Evolutionary conservation across 2,888 invertebrate species (phyloP), one percentile per base, ranked within the genome.

Genomic region (Arctia plantaginis): DNA sequence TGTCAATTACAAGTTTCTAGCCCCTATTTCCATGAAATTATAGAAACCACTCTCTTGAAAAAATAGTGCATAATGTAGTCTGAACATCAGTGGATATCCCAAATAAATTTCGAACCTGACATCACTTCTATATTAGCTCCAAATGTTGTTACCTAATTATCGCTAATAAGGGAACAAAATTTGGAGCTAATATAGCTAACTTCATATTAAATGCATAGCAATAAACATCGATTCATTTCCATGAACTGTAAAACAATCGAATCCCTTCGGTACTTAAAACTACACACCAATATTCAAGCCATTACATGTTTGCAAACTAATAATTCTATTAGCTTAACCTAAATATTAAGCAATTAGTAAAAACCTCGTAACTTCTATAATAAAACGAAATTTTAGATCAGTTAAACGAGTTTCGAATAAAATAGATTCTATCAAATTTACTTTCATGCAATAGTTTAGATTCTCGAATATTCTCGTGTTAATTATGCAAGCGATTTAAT

Each of bases 401-500:
- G 44, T 62, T 10, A 62, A 59, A 69, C 30, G 44, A 59, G 41
- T 30, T 30, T 30, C 23, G 18, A 69, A 8, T 44, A 23, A 27
- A 30, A 15, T 20, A 30, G 18, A 44, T 30, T 30, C 30, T 20
- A 30, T 41, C 30, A 41, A 27, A 30, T 62, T 41, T 70, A 64
- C 44, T 70, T 44, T 30, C 70, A 15, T 64, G 30, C 62, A 30
- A 44, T 70, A 62, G 30, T 70, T 30, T 41, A 41, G 18, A 70
- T 27, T 35, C 0, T 18, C 39, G 13, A n/a, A 23, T n/a, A 59
- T 69, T 69, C 59, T n/a, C 6, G 12, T 39, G 10, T 39, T 7
- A n/a, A n/a, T n/a, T 18, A 13, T 7, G 55, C 35, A 69, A n/a
- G 39, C 33, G n/a, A 18, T 13, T 27, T 27, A 27, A 44, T 23